Conservation (phyloP, 2,888 invertebrate species). For the Tricholauxania praeusta region DNA sequence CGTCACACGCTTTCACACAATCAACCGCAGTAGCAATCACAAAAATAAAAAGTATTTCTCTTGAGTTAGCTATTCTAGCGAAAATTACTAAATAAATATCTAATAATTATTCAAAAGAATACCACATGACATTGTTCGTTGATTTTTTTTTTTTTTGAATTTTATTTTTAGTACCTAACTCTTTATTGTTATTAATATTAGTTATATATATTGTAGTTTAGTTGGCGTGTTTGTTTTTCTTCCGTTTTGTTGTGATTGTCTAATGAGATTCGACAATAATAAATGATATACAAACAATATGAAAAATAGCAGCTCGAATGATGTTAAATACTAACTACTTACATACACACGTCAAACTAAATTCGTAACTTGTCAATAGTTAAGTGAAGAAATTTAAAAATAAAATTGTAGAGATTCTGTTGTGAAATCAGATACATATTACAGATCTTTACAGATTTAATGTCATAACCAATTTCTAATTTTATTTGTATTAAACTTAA, state of each 20-base stretch:
- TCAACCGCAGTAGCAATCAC: neutral
- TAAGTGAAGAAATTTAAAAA: too few species aligned
- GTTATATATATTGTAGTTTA: neutral
- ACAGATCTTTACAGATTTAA: too few species aligned
- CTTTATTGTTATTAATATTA: neutral
- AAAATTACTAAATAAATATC: slow-evolving; percentile 9
- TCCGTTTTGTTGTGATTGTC: neutral
- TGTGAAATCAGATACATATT: too few species aligned
- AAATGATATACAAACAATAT: neutral
- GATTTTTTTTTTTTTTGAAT: too few species aligned
- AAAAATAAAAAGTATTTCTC: neutral
- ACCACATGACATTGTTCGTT: slow-evolving; percentile 22
- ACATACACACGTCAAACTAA: too few species aligned
- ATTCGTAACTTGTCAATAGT: too few species aligned
- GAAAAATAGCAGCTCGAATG: too few species aligned
- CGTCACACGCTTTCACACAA: slow-evolving; percentile 12
- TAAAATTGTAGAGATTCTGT: too few species aligned
- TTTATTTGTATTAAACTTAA: too few species aligned
- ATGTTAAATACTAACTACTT: too few species aligned
- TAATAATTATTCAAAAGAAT: slow-evolving; percentile 23
- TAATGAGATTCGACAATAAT: slow-evolving; percentile 15
- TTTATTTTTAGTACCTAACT: neutral
- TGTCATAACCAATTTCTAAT: too few species aligned
- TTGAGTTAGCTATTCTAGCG: slow-evolving; percentile 4
- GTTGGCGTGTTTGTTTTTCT: neutral